phyloP scores from a whole-genome alignment of 2,888 invertebrate species.

The Stenolophus ochropezus region DNA sequence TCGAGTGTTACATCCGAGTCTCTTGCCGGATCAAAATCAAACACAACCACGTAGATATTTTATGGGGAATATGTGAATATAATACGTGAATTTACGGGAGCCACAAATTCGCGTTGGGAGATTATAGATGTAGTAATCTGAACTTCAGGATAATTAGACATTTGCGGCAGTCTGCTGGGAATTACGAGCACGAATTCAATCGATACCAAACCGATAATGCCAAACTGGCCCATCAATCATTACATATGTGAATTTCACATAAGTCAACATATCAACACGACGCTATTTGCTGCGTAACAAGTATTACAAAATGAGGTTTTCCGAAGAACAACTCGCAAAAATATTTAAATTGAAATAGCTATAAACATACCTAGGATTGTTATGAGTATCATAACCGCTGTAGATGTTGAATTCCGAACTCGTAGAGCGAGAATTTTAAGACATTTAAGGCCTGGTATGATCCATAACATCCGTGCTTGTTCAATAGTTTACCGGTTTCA shows the following conservation, averaged over 20 bases:
- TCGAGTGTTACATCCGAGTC: too few species aligned
- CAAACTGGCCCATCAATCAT: not conserved
- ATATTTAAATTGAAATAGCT: too few species aligned
- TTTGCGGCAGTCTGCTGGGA: not conserved
- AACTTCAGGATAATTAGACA: constrained; percentile 10
- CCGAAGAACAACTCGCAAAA: too few species aligned
- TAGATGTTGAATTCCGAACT: too few species aligned
- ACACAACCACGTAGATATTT: not conserved
- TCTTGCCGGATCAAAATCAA: not conserved
- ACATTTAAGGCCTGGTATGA: too few species aligned
- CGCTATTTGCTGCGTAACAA: too few species aligned
- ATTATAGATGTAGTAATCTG: constrained; percentile 10
- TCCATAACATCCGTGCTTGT: too few species aligned
- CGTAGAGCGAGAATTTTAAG: too few species aligned
- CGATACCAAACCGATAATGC: not conserved
- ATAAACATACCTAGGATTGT: too few species aligned
- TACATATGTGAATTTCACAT: not conserved
- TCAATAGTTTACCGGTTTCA: too few species aligned
- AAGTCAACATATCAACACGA: not conserved
- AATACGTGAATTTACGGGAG: not conserved
- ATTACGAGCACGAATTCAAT: not conserved
- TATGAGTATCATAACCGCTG: too few species aligned
- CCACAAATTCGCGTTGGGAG: not conserved
- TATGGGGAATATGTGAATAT: not conserved
- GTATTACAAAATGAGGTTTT: too few species aligned